phyloP scores from a whole-genome alignment of 2,888 invertebrate genomes.

The Cordilura impudica region DNA sequence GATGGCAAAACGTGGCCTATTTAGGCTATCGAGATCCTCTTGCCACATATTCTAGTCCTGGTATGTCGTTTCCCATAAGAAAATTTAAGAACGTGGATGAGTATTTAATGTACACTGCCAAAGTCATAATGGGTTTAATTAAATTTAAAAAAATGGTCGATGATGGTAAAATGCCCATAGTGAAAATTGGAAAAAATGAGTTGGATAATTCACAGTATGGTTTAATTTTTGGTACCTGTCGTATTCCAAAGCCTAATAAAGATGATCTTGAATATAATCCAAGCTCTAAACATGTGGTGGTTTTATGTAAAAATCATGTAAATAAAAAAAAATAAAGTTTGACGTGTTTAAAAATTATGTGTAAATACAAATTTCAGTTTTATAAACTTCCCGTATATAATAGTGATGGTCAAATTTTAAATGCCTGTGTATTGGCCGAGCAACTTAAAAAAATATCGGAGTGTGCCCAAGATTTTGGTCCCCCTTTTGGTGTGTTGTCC shows the following conservation, averaged over 20 bases:
- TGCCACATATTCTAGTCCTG: conserved; percentile 91
- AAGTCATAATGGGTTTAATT: conserved; percentile 79
- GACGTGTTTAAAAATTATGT: background rate
- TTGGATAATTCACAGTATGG: conserved; percentile 96
- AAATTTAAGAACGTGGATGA: conserved; percentile 79
- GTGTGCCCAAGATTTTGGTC: conserved; percentile 78
- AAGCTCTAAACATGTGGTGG: conserved; percentile 84
- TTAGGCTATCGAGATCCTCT: conserved; percentile 90
- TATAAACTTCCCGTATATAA: conserved; percentile 82
- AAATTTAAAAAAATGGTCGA: conserved; percentile 74
- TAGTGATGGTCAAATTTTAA: conserved; percentile 80
- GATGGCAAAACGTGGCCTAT: conserved; percentile 94
- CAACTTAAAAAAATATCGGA: conserved; percentile 79
- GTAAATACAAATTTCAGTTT: conserved; percentile 81
- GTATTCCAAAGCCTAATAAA: conserved; percentile 84
- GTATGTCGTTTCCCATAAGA: conserved; percentile 87
- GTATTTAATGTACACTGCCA: conserved; percentile 84
- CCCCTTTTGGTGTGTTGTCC: conserved; percentile 87
- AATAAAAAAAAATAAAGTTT: conserved; percentile 69
- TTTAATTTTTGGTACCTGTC: conserved; percentile 92
- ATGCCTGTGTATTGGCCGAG: conserved; percentile 81
- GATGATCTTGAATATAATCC: conserved; percentile 84
- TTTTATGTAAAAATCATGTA: conserved; percentile 91
- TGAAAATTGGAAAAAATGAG: conserved; percentile 88
- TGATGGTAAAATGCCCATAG: conserved; percentile 81